phyloP scores from a whole-genome alignment of 30 jellyfish, hydroid and myxozoan genomes.

The Aurelia sp. region DNA sequence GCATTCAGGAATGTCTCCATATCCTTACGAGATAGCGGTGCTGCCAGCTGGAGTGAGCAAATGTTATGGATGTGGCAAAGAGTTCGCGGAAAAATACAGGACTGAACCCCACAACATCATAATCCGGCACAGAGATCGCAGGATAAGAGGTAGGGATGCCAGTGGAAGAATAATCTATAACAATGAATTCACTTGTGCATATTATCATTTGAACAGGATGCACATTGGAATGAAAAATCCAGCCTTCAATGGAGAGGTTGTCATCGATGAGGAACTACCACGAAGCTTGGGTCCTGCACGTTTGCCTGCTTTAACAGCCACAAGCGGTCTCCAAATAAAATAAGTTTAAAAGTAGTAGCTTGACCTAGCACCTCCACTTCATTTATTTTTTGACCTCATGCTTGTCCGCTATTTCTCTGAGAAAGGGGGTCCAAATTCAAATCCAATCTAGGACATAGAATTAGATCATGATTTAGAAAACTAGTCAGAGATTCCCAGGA shows the following conservation, averaged over 20 bases:
- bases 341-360: no score
- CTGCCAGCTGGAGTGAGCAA: slow-evolving; percentile 10
- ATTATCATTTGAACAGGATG: slow-evolving; percentile 13
- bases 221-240: slow-evolving; percentile 39
- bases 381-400: no score
- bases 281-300: not conserved
- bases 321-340: not conserved
- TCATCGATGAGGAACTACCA: not conserved
- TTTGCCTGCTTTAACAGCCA: not conserved
- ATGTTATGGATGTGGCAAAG: slow-evolving; percentile 46
- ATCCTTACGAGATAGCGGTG: not conserved
- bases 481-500: no score
- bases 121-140: slow-evolving; percentile 21
- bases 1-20: slow-evolving; percentile 23
- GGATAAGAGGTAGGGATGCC: slow-evolving; percentile 10
- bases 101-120: not conserved
- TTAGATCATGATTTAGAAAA: no score
- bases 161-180: no score
- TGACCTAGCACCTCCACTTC: no score
- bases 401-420: no score
- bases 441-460: no score
- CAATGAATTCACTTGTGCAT: not conserved
- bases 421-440: no score
- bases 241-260: not conserved
- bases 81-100: slow-evolving; percentile 30